Evolutionary conservation across 2,888 invertebrate species (phyloP).

Genomic region (Luperina nickerlii): DNA sequence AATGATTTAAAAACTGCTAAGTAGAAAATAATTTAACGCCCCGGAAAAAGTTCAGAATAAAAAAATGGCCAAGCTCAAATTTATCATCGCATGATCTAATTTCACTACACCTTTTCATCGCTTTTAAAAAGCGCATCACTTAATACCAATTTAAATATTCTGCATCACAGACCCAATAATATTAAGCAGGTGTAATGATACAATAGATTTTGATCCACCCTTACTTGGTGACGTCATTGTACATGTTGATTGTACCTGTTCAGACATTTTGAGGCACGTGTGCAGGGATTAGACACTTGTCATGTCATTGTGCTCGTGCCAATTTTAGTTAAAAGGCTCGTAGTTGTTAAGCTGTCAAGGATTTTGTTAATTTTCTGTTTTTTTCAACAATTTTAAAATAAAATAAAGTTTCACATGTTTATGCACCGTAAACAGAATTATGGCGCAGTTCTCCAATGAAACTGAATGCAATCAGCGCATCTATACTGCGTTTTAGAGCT

Average conservation of each 20-base stretch:
- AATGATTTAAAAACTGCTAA: background rate
- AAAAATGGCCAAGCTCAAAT: conserved; percentile 23
- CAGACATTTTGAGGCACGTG: conserved; percentile 52
- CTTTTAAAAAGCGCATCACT: conserved; percentile 69
- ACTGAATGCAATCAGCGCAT: background rate
- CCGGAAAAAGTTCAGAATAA: background rate
- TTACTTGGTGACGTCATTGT: conserved; percentile 21
- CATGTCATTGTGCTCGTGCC: background rate
- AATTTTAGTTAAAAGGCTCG: conserved; percentile 1
- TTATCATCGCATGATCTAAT: conserved; percentile 7
- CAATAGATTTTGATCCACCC: conserved; percentile 50
- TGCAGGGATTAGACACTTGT: conserved; percentile 58
- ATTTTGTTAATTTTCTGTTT: background rate
- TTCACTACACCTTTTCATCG: conserved; percentile 16
- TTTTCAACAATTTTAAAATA: background rate
- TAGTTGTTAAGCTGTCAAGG: background rate
- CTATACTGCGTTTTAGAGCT: background rate
- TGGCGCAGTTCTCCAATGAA: background rate
- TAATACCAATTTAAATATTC: conserved; percentile 67
- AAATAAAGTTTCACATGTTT: background rate
- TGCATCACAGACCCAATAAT: conserved; percentile 57
- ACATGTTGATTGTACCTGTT: conserved; percentile 38
- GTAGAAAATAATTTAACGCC: too few species aligned
- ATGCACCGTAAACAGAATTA: background rate
- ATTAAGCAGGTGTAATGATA: conserved; percentile 55